A percentile compares a stretch with the other conserved stretches of the same genome.
These are phyloP conservation scores for Tupaia tana DNA, from an alignment of 2,113 vertebrate species.

Conservation along the genomic window DNA sequence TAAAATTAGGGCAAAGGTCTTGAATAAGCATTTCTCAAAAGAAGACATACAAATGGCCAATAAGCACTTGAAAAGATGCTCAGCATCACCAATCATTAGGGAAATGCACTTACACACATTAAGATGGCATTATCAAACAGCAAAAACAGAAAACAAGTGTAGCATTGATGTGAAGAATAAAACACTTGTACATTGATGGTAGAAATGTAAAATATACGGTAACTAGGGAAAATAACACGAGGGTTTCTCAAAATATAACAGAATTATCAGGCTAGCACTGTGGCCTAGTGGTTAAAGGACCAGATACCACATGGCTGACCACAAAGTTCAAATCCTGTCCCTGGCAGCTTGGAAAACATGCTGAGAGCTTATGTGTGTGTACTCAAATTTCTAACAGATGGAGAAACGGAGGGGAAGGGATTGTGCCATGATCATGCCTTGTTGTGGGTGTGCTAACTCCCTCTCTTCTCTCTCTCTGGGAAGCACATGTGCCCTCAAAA, in stretches of 20 bases:
- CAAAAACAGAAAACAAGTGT: neutral
- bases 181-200: neutral
- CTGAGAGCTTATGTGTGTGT: no score
- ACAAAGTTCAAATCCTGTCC: no score
- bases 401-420: no score
- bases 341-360: no score
- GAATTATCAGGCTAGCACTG: neutral
- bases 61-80: neutral
- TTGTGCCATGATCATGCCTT: no score
- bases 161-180: neutral
- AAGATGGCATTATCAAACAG: neutral
- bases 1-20: neutral
- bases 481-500: no score
- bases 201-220: neutral
- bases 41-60: neutral
- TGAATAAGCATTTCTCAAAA: neutral
- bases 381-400: no score
- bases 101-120: neutral
- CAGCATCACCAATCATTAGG: neutral
- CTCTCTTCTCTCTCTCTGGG: no score
- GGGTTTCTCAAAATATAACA: neutral
- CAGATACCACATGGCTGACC: no score
- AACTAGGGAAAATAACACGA: neutral
- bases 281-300: no score
- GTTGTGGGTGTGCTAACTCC: no score